Evolutionary conservation across 2,113 vertebrate genomes (phyloP), one percentile per base, ranked within the genome.

Genomic region (Scatophagus argus): DNA sequence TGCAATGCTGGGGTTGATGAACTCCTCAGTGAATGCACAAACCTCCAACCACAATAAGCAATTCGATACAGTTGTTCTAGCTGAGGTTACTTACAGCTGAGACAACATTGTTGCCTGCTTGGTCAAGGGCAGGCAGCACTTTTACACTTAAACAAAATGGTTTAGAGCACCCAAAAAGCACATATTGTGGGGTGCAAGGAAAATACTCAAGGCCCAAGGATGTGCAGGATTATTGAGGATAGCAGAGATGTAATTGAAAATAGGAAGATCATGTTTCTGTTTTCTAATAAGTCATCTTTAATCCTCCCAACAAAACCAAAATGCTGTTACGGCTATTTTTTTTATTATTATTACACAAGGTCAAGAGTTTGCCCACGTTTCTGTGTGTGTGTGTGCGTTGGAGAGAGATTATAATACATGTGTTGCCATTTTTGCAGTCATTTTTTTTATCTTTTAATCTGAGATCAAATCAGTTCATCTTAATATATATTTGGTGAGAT

Each of bases 401-500:
- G 8, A 32, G 17, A 59, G 54, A 66, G 79, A 86, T 87, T 84
- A 73, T 7, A 25, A 17, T 59, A 13, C 17, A 8, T 58, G n/a
- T 63, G 8, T 12, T 23, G 14, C 29, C 52, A 27, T 74, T 74
- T 78, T 65, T 34, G 25, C 32, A 41, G 36, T 44, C 23, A 2
- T 52, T 63, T 74, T 41, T 69, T 78, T n/a, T n/a, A 74, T 75
- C 46, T 88, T 82, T 79, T 84, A 89, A 90, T 93, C 84, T 69
- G 7, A 56, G 41, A 73, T 86, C 71, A 79, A 79, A 89, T 88
- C 66, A 74, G 31, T 71, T 73, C 59, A 21, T 69, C 54, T 39
- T 39, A 16, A 69, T 54, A 61, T 23, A 5, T 81, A 65, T 84
- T 60, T 39, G 23, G 32, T 13, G 64, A 66, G 64, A 59, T 79